Evolutionary conservation across 2,113 vertebrate genomes (phyloP).

Genomic region (Carlito syrichta): DNA sequence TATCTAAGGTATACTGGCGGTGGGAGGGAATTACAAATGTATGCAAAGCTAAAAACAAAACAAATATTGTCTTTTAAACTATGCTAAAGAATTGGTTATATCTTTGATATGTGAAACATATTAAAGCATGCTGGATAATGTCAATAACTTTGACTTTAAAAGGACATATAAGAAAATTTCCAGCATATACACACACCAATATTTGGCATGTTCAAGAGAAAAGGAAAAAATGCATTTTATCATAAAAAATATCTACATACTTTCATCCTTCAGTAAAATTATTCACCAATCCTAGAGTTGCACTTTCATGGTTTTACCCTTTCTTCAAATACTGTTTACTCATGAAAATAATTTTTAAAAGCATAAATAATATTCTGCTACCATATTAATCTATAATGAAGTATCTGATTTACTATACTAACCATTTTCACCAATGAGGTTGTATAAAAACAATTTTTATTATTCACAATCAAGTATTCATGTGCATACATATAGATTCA

Average conservation of each 20-base stretch:
- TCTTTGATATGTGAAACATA: slow-evolving; percentile 64
- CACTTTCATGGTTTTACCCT: slow-evolving; percentile 78
- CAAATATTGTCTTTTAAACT: slow-evolving; percentile 59
- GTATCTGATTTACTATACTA: slow-evolving; percentile 77
- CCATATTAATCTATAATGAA: slow-evolving; percentile 78
- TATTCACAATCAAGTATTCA: slow-evolving; percentile 86
- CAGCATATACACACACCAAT: slow-evolving; percentile 77
- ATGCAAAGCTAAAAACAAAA: slow-evolving; percentile 63
- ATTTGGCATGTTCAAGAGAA: slow-evolving; percentile 74
- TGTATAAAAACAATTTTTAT: slow-evolving; percentile 81
- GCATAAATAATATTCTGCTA: slow-evolving; percentile 78
- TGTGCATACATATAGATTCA: slow-evolving; percentile 83
- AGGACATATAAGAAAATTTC: slow-evolving; percentile 67
- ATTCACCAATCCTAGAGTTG: slow-evolving; percentile 73
- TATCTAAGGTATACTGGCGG: slow-evolving; percentile 44
- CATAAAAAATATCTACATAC: slow-evolving; percentile 78
- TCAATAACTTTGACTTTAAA: slow-evolving; percentile 75
- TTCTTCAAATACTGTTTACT: slow-evolving; percentile 81
- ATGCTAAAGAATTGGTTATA: slow-evolving; percentile 59
- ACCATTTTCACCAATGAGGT: slow-evolving; percentile 77
- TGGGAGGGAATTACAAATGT: slow-evolving; percentile 57
- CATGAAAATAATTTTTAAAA: slow-evolving; percentile 77
- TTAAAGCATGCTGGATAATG: slow-evolving; percentile 74
- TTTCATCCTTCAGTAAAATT: slow-evolving; percentile 78
- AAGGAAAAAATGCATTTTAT: slow-evolving; percentile 71